Percentiles rank a stretch among this genome's conserved stretches.
Conservation (phyloP, 2,797 vertebrate genomes). For the Sternotherus odoratus region DNA sequence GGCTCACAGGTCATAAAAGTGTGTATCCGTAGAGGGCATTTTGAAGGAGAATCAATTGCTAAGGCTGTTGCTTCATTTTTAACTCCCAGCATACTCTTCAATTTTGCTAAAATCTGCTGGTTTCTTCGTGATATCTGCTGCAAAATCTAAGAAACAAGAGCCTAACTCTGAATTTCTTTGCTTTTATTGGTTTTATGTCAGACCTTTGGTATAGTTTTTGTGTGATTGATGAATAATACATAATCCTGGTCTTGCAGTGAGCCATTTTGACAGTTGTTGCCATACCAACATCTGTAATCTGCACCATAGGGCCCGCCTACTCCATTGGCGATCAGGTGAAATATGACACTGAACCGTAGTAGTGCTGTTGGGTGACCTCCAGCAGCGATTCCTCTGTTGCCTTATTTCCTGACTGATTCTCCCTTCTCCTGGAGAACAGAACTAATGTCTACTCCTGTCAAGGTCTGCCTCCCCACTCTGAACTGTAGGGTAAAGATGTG, state of each 20-base stretch:
- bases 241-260: neutral
- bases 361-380: neutral
- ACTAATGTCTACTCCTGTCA: fast-evolving
- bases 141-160: neutral
- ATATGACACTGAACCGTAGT: neutral
- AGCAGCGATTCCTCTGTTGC: neutral
- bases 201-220: neutral
- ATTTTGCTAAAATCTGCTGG: neutral
- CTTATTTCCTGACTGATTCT: neutral
- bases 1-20: neutral
- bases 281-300: neutral
- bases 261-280: neutral
- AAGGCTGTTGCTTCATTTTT: neutral
- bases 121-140: neutral
- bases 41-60: neutral
- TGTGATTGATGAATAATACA: neutral
- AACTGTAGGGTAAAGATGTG: no score
- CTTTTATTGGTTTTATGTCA: neutral
- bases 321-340: fast-evolving
- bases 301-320: fast-evolving
- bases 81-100: neutral
- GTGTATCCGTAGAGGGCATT: neutral
- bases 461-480: no score
- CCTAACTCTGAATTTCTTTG: neutral
- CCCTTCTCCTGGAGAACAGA: neutral